Conservation (phyloP, 2,797 vertebrate species). For the Falco rusticolus region DNA sequence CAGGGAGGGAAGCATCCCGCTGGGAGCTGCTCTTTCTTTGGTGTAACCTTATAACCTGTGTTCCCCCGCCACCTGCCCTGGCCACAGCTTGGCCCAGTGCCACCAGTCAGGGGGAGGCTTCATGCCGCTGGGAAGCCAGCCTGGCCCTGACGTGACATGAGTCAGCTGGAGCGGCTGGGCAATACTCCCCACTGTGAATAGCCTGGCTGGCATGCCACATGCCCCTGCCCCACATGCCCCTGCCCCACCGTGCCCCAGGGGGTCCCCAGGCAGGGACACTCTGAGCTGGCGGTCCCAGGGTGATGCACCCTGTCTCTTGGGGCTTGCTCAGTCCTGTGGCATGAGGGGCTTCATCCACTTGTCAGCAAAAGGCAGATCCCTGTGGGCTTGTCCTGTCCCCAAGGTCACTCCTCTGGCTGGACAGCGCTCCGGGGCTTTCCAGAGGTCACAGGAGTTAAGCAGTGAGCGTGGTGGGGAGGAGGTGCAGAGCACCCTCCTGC, state of each 20-base stretch:
- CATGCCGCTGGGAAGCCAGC: background rate
- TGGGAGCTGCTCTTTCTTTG: background rate
- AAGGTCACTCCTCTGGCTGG: background rate
- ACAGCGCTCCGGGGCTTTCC: background rate
- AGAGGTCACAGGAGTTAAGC: background rate
- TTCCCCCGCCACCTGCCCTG: background rate
- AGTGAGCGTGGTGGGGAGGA: rapidly evolving
- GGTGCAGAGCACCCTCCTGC: background rate
- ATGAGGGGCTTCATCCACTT: background rate
- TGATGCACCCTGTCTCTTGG: background rate
- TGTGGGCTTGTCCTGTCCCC: background rate
- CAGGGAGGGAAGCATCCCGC: rapidly evolving
- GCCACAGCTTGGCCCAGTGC: background rate
- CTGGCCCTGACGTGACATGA: background rate
- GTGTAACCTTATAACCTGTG: background rate
- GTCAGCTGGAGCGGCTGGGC: background rate
- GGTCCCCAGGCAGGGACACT: background rate
- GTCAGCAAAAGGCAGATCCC: background rate
- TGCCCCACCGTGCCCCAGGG: background rate
- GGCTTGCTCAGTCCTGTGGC: background rate
- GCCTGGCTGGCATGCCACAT: background rate
- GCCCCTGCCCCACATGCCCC: rapidly evolving
- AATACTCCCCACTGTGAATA: rapidly evolving
- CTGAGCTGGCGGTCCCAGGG: rapidly evolving
- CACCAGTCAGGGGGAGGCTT: background rate